Evolutionary conservation across 2,888 invertebrate genomes (phyloP), one percentile per base, ranked within the genome.

Genomic region (Rhagonycha fulva): DNA sequence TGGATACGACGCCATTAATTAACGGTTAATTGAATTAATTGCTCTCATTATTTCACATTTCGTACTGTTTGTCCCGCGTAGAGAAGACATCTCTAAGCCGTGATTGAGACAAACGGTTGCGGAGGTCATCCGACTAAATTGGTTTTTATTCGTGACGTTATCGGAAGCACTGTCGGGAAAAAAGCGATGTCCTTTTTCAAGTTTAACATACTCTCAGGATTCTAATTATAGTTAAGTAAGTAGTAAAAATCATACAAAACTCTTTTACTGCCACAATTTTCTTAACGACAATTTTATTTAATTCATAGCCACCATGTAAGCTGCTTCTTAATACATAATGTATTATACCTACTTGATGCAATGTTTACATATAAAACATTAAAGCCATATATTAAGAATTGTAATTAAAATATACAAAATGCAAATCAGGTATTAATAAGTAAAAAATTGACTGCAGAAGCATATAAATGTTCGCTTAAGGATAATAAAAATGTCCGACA

Each of bases 21-120:
- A 88, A 88, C 88, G 88, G 88, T 88, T 89, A 89, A 89, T 89
- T 89, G 89, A 88, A 89, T 89, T 89, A 89, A 89, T 89, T 88
- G 86, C 88, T 83, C 87, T 88, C 88, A 88, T 89, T 89, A 89
- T 88, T 89, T 87, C 86, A 85, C 87, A 87, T 87, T 85, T 84
- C 84, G 85, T 84, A 86, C 85, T 86, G 86, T 85, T 86, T 84
- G 84, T 82, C 81, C 81, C 78, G 82, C 80, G 78, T 76, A 80
- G 82, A 83, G 83, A 85, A 86, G 86, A 86, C 86, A 84, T 83
- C 82, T 84, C 85, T 86, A 86, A 87, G 86, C 87, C 85, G 83
- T 87, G 87, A 87, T 87, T 87, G 88, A 88, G 87, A 88, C 87
- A 87, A 87, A 88, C 87, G 87, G 85, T 84, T 84, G 82, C 81